phyloP scores from a whole-genome alignment of 2,888 invertebrate genomes.

The Trachelus tabidus region DNA sequence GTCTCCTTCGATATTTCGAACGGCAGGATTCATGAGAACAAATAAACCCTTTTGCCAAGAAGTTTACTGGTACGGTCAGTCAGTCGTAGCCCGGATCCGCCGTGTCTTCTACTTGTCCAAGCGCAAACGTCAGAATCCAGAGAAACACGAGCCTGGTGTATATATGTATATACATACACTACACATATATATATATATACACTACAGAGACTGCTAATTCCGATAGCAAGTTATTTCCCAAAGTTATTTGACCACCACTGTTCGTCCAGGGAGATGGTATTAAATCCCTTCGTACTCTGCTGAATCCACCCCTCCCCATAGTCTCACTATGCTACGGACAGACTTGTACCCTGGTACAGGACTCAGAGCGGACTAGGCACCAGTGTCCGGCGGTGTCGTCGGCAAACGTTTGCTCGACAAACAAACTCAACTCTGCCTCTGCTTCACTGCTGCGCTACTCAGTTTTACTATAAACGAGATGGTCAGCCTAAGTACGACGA shows the following conservation, averaged over 20 bases:
- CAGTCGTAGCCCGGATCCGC: background rate
- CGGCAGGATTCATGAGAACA: background rate
- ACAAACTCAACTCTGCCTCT: conserved; percentile 58
- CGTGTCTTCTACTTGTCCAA: background rate
- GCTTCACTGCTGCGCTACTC: conserved; percentile 43
- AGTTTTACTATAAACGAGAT: conserved; percentile 60
- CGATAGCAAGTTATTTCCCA: conserved; percentile 48
- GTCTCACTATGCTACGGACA: conserved; percentile 45
- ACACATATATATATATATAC: no score
- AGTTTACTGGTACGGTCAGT: background rate
- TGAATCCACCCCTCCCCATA: conserved; percentile 21
- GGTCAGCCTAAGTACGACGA: conserved; percentile 48
- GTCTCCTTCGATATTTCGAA: background rate
- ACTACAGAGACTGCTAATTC: background rate
- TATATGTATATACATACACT: background rate
- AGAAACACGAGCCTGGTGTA: background rate
- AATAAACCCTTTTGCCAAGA: background rate
- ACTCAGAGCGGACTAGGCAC: conserved; percentile 53
- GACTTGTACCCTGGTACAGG: conserved; percentile 49
- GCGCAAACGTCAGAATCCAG: background rate
- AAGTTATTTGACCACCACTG: conserved; percentile 65
- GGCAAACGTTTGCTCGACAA: conserved; percentile 65
- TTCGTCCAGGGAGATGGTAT: conserved; percentile 62
- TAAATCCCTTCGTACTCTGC: conserved; percentile 48
- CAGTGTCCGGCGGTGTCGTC: conserved; percentile 65